Base-by-base conservation (phyloP, 2,888 invertebrate genomes). In the Automeris io region DNA sequence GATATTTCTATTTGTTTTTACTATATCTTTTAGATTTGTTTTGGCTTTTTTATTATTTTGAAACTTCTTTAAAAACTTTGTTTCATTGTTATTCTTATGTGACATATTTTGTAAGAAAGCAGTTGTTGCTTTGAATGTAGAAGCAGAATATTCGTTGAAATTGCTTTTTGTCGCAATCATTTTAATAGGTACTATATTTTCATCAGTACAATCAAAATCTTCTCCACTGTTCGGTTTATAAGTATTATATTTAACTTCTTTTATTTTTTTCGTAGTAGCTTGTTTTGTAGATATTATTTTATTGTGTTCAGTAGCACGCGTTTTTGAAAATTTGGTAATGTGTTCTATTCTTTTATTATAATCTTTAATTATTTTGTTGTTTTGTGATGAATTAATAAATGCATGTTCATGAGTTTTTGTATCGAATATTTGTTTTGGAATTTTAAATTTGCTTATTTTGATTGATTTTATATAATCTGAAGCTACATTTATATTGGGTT, bases 211-310 rank as follows among this genome's bases (percentile, higher is more conserved):
- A 43, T 64, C 60, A 6, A 62, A 25, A 33, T 70, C 62, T 37
- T 69, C 66, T 31, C 54, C 50, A n/a, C 54, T 47, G 2, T 52
- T 51, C 9, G 75, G 68, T 48, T 61, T 56, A 36, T 70, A 76
- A 5, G 74, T 72, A 45, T 76, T 77, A 39, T 76, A 75, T 44
- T 49, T 68, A 33, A 67, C 51, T 13, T 40, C 50, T 37, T 49
- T 56, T 11, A 22, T 23, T 2, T 12, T 35, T 26, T 35, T 24
- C 2, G 11, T 29, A 16, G 29, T 11, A 3, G 18, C 29, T 2
- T n/a, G 29, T 6, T 21, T 34, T 9, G 39, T 26, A 29, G 12
- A 13, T 23, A 11, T 19, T 7, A 3, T 18, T 21, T 5, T 6
- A 18, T 12, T 13, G 13, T 1, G 26, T 26, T 26, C 13, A 2